Conservation (phyloP, 2,888 invertebrate genomes). For the Amblyjoppa proteus region DNA sequence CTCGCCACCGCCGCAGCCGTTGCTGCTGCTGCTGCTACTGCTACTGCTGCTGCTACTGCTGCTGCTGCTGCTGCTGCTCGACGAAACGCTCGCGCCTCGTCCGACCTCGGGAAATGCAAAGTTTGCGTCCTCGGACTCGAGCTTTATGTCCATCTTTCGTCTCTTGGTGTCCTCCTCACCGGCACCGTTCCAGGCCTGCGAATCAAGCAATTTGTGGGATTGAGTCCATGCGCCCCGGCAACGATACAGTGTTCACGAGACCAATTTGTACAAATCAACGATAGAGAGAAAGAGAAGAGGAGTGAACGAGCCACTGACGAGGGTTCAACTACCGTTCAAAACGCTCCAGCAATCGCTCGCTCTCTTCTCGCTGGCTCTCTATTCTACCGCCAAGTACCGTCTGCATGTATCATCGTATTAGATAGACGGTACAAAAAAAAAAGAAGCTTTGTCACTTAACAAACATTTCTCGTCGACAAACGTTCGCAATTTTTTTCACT, state of each 20-base stretch:
- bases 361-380: conserved; percentile 27
- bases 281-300: conserved; percentile 19
- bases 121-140: conserved; percentile 90
- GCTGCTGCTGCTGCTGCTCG: conserved; percentile 52
- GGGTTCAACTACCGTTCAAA: conserved; percentile 80
- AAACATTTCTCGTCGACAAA: neutral
- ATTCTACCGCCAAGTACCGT: conserved; percentile 27
- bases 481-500: neutral
- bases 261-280: conserved; percentile 71
- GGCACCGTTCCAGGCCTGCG: conserved; percentile 81
- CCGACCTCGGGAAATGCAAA: conserved; percentile 88
- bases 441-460: neutral
- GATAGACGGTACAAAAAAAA: conserved; percentile 4
- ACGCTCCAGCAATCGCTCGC: conserved; percentile 45
- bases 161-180: conserved; percentile 87
- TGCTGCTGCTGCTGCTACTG: conserved; percentile 50
- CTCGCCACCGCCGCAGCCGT: conserved; percentile 62
- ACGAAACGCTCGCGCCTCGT: conserved; percentile 75
- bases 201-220: conserved; percentile 55
- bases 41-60: conserved; percentile 62
- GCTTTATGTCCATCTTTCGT: conserved; percentile 89
- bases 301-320: conserved; percentile 45
- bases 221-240: conserved; percentile 44
- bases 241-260: conserved; percentile 20
- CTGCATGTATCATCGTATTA: conserved; percentile 27